Evolutionary conservation across 2,113 vertebrate species (phyloP).

Genomic region (Axis porcinus): DNA sequence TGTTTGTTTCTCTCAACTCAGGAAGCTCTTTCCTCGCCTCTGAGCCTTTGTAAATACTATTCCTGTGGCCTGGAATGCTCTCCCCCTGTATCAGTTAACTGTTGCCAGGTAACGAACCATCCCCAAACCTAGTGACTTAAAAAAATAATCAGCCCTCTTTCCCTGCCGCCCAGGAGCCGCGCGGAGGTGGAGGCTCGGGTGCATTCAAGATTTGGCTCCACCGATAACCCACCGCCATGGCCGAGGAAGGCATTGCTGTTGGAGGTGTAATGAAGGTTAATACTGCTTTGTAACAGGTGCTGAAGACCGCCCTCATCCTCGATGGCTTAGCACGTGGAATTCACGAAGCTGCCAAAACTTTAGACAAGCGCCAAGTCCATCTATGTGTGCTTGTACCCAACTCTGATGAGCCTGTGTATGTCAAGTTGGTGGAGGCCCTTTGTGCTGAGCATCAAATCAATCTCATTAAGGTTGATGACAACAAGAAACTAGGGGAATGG

Average conservation of each 20-base stretch:
- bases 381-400: neutral
- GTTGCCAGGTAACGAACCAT: neutral
- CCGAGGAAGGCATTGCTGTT: neutral
- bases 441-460: neutral
- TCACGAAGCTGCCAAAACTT: neutral
- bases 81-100: neutral
- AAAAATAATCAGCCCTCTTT: neutral
- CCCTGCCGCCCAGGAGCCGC: rapidly evolving
- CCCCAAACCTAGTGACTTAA: neutral
- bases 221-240: neutral
- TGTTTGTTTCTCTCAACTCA: neutral
- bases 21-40: neutral
- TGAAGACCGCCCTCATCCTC: neutral
- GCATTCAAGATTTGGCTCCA: neutral
- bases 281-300: neutral
- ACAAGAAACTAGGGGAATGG: neutral
- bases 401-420: neutral
- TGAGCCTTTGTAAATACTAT: neutral
- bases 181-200: rapidly evolving
- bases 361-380: neutral
- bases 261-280: neutral
- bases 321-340: neutral
- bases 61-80: neutral
- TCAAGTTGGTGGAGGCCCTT: neutral
- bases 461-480: neutral